Conservation (phyloP, 2,888 invertebrate genomes). For the Andrena minutula region DNA sequence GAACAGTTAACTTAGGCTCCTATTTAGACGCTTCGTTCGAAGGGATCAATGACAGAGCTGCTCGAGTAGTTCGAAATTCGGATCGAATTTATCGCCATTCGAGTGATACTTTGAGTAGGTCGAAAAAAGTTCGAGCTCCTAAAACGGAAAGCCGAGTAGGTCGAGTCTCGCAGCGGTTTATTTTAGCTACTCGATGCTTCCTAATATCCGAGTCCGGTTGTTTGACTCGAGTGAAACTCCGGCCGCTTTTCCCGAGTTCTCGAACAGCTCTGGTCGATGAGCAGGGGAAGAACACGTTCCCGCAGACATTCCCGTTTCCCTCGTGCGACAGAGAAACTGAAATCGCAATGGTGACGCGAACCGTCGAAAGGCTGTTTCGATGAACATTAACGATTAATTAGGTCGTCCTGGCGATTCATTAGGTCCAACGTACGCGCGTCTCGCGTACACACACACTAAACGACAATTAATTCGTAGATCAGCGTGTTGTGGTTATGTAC, state of each 20-base stretch:
- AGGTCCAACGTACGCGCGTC: conserved; percentile 60
- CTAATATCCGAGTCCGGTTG: background rate
- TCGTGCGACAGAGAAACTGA: conserved; percentile 56
- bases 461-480: conserved; percentile 68
- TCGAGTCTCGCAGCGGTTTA: background rate
- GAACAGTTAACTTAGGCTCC: conserved; percentile 57
- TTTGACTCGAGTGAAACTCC: background rate
- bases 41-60: conserved; percentile 15
- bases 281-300: conserved; percentile 68
- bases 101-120: background rate
- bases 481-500: conserved; percentile 69
- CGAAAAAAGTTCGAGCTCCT: background rate
- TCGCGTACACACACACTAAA: conserved; percentile 69
- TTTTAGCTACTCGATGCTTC: background rate
- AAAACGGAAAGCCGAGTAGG: too few relatives aligned
- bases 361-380: conserved; percentile 72
- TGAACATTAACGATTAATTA: conserved; percentile 71
- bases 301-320: conserved; percentile 43
- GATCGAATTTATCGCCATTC: background rate
- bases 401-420: conserved; percentile 70
- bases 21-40: conserved; percentile 47
- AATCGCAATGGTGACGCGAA: conserved; percentile 27
- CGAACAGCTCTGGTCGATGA: background rate
- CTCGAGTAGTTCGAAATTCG: background rate
- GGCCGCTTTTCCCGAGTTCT: background rate